Conservation (phyloP, 2,888 invertebrate species). For the Parnassius smintheus region DNA sequence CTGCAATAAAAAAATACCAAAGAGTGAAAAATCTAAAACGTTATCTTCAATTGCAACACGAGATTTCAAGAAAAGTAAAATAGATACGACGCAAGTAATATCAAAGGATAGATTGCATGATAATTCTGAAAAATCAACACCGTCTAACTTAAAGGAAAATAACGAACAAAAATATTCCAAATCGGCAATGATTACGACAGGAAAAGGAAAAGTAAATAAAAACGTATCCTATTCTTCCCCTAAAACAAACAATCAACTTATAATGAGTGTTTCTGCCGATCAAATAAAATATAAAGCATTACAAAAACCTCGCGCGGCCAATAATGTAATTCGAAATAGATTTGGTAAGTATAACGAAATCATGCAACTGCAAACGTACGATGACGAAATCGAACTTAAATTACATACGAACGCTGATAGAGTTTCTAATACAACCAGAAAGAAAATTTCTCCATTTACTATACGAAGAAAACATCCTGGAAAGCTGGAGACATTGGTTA, state of each 20-base stretch:
- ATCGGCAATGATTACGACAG: conserved; percentile 26
- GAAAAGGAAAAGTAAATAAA: conserved; percentile 37
- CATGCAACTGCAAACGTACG: conserved; percentile 55
- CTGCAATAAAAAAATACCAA: conserved; percentile 39
- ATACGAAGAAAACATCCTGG: conserved; percentile 24
- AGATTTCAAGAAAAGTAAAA: conserved; percentile 34
- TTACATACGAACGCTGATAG: conserved; percentile 54
- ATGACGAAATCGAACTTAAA: conserved; percentile 51
- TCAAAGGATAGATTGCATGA: conserved; percentile 32
- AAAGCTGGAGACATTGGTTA: conserved; percentile 5
- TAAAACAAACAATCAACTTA: conserved; percentile 44
- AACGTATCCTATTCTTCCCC: conserved; percentile 34
- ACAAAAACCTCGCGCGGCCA: conserved; percentile 30
- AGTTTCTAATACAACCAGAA: conserved; percentile 60
- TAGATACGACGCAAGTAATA: conserved; percentile 29
- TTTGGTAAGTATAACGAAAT: conserved; percentile 61
- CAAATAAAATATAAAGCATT: conserved; percentile 38
- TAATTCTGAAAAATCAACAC: conserved; percentile 29
- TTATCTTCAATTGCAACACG: conserved; percentile 35
- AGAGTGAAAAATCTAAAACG: conserved; percentile 42
- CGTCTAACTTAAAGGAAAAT: conserved; percentile 35
- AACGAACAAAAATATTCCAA: conserved; percentile 33
- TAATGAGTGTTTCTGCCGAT: conserved; percentile 55
- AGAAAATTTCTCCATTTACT: conserved; percentile 42
- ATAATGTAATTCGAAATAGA: conserved; percentile 45